These are phyloP conservation scores for Semibalanus balanoides DNA, from an alignment of 1,140 invertebrate species.

Conservation along the genomic window DNA sequence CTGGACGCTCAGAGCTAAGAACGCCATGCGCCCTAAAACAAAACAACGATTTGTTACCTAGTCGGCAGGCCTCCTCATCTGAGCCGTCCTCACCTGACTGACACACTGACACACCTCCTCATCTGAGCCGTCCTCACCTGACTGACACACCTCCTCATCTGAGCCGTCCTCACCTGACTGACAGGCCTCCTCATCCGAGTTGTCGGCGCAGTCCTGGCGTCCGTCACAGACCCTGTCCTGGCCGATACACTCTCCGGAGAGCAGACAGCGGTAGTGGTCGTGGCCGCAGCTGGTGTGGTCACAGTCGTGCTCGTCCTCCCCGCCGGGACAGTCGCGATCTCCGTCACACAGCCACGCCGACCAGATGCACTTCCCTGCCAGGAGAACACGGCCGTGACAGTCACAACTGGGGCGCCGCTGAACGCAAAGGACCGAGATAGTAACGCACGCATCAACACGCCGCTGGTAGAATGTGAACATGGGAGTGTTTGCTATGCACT, in stretches of 20 bases:
- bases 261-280: constrained; percentile 51
- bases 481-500: too few relatives aligned
- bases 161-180: constrained; percentile 3
- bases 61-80: constrained; percentile 23
- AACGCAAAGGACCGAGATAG: too few relatives aligned
- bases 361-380: constrained; percentile 45
- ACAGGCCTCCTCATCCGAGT: constrained; percentile 51
- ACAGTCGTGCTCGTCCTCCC: constrained; percentile 56
- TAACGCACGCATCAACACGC: too few relatives aligned
- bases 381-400: too few relatives aligned
- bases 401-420: too few relatives aligned
- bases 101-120: background rate
- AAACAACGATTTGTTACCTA: background rate
- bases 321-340: constrained; percentile 54
- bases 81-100: background rate
- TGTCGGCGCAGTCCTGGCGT: constrained; percentile 55
- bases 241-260: constrained; percentile 53
- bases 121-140: background rate
- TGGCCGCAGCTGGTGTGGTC: constrained; percentile 39
- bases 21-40: background rate
- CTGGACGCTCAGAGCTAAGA: background rate
- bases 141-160: background rate
- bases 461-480: too few relatives aligned
- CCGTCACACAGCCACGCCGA: constrained; percentile 60
- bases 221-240: constrained; percentile 49